Conservation (phyloP, 1,140 invertebrate species). For the Sipha flava region DNA sequence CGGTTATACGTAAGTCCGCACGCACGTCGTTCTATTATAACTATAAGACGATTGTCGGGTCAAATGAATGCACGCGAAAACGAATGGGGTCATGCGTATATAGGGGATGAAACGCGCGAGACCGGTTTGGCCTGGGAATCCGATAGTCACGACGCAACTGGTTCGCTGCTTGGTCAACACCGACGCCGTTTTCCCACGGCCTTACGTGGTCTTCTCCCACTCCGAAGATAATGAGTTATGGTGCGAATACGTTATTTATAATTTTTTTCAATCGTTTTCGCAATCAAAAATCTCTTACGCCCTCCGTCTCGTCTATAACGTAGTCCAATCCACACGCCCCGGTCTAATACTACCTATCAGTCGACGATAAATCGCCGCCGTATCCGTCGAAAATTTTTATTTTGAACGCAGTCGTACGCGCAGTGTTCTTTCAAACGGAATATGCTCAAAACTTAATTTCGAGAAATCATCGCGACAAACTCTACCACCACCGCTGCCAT, state of each 20-base stretch:
- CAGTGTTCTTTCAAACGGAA: too few relatives aligned
- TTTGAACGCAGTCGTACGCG: too few relatives aligned
- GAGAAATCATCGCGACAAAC: too few relatives aligned
- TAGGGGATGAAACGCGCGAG: not conserved
- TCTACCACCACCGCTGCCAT: too few relatives aligned
- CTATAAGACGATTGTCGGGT: not conserved
- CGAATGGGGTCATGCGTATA: too few relatives aligned
- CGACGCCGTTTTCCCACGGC: not conserved
- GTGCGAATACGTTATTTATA: not conserved
- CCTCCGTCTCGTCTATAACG: too few relatives aligned
- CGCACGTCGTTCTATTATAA: not conserved
- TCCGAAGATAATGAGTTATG: too few relatives aligned
- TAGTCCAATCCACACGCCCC: too few relatives aligned
- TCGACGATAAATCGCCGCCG: not conserved
- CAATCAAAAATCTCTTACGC: not conserved
- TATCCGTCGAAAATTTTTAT: not conserved
- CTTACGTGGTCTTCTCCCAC: not conserved
- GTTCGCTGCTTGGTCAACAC: not conserved
- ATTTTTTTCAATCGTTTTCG: not conserved
- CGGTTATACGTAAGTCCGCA: too few relatives aligned
- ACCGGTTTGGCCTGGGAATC: conserved; percentile 8
- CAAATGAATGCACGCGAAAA: too few relatives aligned
- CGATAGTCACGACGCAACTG: not conserved
- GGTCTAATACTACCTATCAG: too few relatives aligned
- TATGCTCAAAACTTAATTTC: too few relatives aligned